These are phyloP conservation scores for Cryptoprocta ferox DNA, from an alignment of 2,797 vertebrate genomes.

Conservation along the genomic window DNA sequence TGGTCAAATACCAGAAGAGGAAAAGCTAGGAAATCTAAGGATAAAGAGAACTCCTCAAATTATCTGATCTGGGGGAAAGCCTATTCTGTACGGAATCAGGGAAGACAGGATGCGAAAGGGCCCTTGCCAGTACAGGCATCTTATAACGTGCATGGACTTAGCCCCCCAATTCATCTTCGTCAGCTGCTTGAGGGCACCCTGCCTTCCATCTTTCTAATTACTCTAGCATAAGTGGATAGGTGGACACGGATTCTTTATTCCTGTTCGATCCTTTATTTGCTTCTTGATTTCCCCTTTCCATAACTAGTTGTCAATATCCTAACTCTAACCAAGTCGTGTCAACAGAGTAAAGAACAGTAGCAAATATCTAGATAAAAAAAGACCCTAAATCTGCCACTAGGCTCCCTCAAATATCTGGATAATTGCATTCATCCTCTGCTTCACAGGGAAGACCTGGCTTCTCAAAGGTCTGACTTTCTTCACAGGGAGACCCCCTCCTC, in stretches of 20 bases:
- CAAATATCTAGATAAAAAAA: conserved; percentile 35
- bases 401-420: conserved; percentile 35
- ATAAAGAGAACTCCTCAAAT: neutral
- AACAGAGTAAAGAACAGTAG: conserved; percentile 17
- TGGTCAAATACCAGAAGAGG: neutral
- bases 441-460: conserved; percentile 26
- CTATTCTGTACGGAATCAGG: neutral
- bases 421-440: conserved; percentile 55
- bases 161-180: neutral
- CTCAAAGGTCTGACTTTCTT: conserved; percentile 71
- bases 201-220: neutral
- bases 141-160: neutral
- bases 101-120: neutral
- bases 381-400: conserved; percentile 9
- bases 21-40: neutral
- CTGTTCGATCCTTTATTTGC: neutral
- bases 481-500: conserved; percentile 49
- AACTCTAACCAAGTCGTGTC: neutral
- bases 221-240: neutral
- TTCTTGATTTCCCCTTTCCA: neutral
- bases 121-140: neutral
- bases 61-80: neutral
- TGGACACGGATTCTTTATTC: neutral
- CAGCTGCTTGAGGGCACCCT: neutral
- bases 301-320: neutral